Percentiles rank a stretch among this genome's conserved stretches.
Evolutionary conservation across 2,797 vertebrate genomes (phyloP).

Genomic region (Phalloptychus januarius): DNA sequence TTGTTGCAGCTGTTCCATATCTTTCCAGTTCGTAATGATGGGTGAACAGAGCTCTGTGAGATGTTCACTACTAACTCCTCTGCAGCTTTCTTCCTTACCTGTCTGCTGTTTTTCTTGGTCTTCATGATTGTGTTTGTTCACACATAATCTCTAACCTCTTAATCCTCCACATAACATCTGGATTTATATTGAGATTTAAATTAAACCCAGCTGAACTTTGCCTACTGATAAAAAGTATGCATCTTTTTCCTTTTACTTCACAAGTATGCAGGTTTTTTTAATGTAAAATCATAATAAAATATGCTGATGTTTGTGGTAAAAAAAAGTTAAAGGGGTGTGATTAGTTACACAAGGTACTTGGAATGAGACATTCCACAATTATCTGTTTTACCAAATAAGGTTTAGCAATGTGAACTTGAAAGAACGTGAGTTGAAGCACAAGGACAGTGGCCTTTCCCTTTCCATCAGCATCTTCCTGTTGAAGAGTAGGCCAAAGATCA

Average conservation of each 20-base stretch:
- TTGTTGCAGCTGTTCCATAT: background rate
- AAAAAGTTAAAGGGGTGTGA: background rate
- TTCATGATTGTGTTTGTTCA: background rate
- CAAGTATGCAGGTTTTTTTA: background rate
- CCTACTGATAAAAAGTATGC: too few species aligned
- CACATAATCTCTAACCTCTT: background rate
- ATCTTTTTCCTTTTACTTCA: background rate
- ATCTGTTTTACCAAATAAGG: background rate
- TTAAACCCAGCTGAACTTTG: too few species aligned
- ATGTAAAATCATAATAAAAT: background rate
- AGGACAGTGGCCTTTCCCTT: conserved; percentile 54
- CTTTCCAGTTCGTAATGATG: background rate
- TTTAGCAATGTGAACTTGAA: conserved; percentile 9
- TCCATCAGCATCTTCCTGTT: conserved; percentile 78
- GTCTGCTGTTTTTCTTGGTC: background rate
- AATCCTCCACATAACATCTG: background rate
- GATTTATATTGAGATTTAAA: too few species aligned
- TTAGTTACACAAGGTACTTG: background rate
- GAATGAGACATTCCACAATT: background rate
- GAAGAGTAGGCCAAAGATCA: conserved; percentile 78
- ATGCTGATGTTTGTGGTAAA: background rate
- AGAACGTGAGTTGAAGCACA: conserved; percentile 19
- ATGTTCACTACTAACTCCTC: background rate
- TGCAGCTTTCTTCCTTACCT: background rate
- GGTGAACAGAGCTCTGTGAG: background rate